Base-by-base conservation (phyloP, 2,888 invertebrate species). In the Pherbina coryleti region DNA sequence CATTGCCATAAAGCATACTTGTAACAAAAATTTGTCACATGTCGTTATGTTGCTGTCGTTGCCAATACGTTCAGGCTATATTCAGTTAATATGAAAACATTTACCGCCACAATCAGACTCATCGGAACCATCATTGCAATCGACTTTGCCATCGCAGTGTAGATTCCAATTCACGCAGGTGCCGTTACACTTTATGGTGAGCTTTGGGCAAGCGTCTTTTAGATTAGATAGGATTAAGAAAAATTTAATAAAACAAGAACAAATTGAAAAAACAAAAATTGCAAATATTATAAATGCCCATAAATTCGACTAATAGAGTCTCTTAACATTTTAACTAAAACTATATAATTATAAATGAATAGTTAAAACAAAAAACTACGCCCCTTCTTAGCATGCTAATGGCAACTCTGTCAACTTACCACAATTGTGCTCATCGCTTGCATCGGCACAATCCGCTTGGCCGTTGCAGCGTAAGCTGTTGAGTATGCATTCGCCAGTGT, bases 381-480 rank as follows among this genome's bases (percentile, higher is more conserved):
- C 22, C 7, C 19, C 2, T 55, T 44, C 11, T 44, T 44, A 44
- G 44, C 14, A 44, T 44, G 3, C 44, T 44, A 14, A 44, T 44
- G 44, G 44, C 44, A 44, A 22, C 60, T 64, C n/a, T n/a, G n/a
- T 25, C 67, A 80, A 87, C 89, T 88, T 91, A 91, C 91, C 90
- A 88, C 94, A 94, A 80, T 90, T 89, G 22, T 87, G 88, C 86
- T 94, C 94, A 85, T 94, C 94, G 84, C 93, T 93, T 37, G 91
- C 92, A 82, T 91, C 91, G 80, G 90, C 89, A 86, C 93, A 93
- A 84, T 93, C 92, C 4, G 70, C 75, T 17, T 83, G 82, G 66
- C 89, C 88, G 85, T 95, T 92, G 88, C 94, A 94, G 70, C 90
- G 90, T 85, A 91, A 91, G 83, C 89, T 90, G 82, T 89, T 87